These are phyloP conservation scores for Hypsopygia costalis DNA, from an alignment of 2,888 invertebrate genomes.

Conservation along the genomic window DNA sequence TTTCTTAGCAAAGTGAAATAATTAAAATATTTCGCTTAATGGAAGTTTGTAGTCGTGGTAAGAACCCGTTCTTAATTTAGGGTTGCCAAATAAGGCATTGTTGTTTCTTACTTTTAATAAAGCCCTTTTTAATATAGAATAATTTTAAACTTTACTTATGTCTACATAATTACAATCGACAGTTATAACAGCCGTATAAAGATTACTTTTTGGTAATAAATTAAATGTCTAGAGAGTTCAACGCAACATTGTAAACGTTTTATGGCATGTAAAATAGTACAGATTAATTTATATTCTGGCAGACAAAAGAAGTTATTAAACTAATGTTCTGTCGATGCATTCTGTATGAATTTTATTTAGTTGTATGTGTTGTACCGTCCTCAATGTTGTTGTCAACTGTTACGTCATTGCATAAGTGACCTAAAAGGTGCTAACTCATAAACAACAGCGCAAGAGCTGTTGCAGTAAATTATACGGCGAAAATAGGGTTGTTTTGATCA, in stretches of 20 bases:
- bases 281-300: too few relatives aligned
- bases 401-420: constrained; percentile 18
- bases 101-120: constrained; percentile 4
- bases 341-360: constrained; percentile 5
- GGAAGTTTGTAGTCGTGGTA: constrained; percentile 24
- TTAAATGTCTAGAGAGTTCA: too few relatives aligned
- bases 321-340: constrained; percentile 2
- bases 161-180: too few relatives aligned
- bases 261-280: too few relatives aligned
- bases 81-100: constrained; percentile 11
- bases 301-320: not conserved
- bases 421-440: constrained; percentile 7
- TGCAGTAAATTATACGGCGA: not conserved
- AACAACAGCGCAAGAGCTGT: constrained; percentile 6
- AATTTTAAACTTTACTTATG: too few relatives aligned
- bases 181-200: too few relatives aligned
- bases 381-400: constrained; percentile 19
- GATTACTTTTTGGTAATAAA: too few relatives aligned
- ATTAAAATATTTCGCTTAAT: constrained; percentile 30
- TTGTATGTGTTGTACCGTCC: constrained; percentile 6
- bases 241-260: too few relatives aligned
- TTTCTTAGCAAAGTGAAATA: constrained; percentile 25
- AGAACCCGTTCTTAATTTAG: constrained; percentile 14
- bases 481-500: too few relatives aligned
- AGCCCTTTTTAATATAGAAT: too few relatives aligned